phyloP scores from a whole-genome alignment of 2,113 vertebrate genomes.

The Malaclemys terrapin region DNA sequence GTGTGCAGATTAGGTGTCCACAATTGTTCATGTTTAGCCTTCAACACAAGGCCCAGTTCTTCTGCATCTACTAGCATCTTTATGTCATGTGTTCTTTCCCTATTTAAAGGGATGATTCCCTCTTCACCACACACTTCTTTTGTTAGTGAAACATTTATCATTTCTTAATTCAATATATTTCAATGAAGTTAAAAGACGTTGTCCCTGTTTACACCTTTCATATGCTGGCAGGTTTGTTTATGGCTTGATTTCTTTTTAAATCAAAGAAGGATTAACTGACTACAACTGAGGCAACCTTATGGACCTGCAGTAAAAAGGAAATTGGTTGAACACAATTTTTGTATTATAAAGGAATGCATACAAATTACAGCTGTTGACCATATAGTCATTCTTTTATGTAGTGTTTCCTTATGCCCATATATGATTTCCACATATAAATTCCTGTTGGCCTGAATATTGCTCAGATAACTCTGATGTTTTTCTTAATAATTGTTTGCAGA shows the following conservation, averaged over 20 bases:
- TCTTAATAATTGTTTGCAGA: constrained; percentile 33
- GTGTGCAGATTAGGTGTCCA: not conserved
- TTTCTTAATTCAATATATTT: not conserved
- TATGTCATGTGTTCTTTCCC: not conserved
- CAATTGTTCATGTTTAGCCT: fast-evolving
- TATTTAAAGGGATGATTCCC: not conserved
- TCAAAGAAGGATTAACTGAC: constrained; percentile 22
- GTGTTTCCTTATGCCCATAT: constrained; percentile 52
- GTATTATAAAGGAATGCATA: constrained; percentile 50
- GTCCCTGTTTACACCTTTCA: not conserved
- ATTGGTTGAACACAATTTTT: constrained; percentile 1
- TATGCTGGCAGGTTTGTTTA: fast-evolving
- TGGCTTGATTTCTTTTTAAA: not conserved
- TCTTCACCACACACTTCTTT: not conserved
- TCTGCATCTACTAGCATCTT: not conserved
- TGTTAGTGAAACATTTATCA: not conserved
- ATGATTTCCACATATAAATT: constrained; percentile 64
- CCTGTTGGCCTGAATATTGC: constrained; percentile 35
- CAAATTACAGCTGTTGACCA: constrained; percentile 60
- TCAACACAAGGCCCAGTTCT: not conserved
- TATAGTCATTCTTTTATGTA: constrained; percentile 54
- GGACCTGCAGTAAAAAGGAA: constrained; percentile 31
- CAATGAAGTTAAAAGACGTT: not conserved
- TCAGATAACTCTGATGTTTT: constrained; percentile 37
- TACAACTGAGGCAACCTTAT: constrained; percentile 34